Conservation (phyloP, 2,888 invertebrate species). For the Noctua janthina region DNA sequence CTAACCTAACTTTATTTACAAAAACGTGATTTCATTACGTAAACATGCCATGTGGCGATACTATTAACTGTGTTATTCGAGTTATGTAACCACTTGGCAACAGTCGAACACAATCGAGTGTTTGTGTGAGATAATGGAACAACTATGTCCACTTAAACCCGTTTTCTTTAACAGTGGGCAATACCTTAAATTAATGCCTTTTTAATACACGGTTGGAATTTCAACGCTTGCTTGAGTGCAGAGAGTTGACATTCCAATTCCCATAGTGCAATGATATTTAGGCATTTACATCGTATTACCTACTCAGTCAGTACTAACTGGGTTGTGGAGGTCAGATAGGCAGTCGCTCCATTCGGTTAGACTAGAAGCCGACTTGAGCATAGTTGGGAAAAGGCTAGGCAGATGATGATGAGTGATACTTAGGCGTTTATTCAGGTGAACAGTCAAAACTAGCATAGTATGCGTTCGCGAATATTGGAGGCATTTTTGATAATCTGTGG, state of each 20-base stretch:
- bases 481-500: constrained; percentile 8
- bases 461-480: constrained; percentile 5
- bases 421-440: neutral
- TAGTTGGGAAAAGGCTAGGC: neutral
- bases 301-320: neutral
- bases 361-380: neutral
- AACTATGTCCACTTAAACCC: constrained; percentile 30
- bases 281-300: neutral
- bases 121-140: constrained; percentile 57
- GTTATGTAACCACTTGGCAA: constrained; percentile 58
- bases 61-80: constrained; percentile 22
- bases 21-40: constrained; percentile 35
- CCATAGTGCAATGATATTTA: neutral
- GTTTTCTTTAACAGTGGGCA: neutral
- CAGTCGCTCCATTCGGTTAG: neutral
- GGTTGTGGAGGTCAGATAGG: neutral
- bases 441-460: neutral
- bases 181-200: neutral
- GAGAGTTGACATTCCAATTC: neutral
- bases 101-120: constrained; percentile 31
- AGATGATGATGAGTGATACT: neutral
- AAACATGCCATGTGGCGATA: constrained; percentile 28
- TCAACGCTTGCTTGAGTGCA: neutral
- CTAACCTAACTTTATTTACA: constrained; percentile 19
- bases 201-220: neutral